Conservation (phyloP, 2,888 invertebrate genomes). For the Bursaphelenchus okinawaensis region DNA sequence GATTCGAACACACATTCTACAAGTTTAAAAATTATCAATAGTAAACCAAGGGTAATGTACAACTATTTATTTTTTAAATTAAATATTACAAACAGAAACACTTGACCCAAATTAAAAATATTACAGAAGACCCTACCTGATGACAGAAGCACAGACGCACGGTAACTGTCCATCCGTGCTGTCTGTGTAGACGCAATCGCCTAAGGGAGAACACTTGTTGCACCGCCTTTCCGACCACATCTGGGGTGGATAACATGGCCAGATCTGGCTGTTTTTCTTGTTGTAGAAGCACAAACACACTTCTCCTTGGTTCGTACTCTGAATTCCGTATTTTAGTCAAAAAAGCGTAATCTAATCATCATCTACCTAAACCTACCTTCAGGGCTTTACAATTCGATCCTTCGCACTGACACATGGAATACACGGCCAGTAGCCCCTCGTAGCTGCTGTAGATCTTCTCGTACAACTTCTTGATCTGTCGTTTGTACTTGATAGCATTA, state of each 20-base stretch:
- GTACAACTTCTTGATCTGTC: conserved; percentile 35
- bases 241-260: conserved; percentile 45
- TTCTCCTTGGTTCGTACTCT: conserved; percentile 30
- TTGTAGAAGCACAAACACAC: conserved; percentile 54
- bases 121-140: conserved; percentile 18
- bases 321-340: no score
- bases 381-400: conserved; percentile 23
- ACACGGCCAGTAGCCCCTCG: conserved; percentile 49
- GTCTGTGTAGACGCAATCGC: conserved; percentile 43
- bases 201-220: conserved; percentile 42
- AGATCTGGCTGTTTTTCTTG: conserved; percentile 49
- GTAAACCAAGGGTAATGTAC: no score
- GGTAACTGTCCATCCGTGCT: conserved; percentile 25
- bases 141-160: conserved; percentile 44
- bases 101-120: not conserved
- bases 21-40: not conserved
- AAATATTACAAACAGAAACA: not conserved
- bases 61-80: no score
- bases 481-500: conserved; percentile 19
- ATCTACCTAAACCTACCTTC: conserved; percentile 19
- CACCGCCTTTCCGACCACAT: conserved; percentile 48
- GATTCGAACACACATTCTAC: conserved; percentile 49
- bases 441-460: conserved; percentile 39
- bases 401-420: conserved; percentile 41
- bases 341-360: not conserved